Conservation (phyloP, 2,113 vertebrate species). For the Passerina amoena region DNA sequence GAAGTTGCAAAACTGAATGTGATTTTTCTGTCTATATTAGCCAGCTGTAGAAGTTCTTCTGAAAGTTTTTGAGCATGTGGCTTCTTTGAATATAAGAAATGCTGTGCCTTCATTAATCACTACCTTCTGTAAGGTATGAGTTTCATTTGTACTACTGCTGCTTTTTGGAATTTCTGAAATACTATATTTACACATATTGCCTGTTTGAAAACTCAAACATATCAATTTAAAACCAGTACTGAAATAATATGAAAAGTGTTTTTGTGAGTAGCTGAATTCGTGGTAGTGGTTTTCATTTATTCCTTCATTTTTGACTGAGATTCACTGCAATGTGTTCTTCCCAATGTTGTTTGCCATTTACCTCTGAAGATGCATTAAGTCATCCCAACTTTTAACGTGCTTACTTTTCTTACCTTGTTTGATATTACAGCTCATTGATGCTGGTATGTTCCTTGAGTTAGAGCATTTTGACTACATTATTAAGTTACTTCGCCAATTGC, state of each 20-base stretch:
- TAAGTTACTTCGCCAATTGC: slow-evolving; percentile 76
- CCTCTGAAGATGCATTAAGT: not conserved
- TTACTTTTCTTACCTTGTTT: not conserved
- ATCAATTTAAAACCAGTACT: not conserved
- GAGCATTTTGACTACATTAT: slow-evolving; percentile 79
- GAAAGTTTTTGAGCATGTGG: slow-evolving; percentile 82
- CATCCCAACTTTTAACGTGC: not conserved
- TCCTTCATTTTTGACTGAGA: not conserved
- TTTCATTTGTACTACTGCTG: not conserved
- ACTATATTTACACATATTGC: not conserved
- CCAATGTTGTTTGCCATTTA: not conserved
- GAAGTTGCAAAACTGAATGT: slow-evolving; percentile 25
- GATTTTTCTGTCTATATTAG: slow-evolving; percentile 69
- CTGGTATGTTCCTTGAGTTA: slow-evolving; percentile 78
- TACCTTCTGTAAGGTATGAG: slow-evolving; percentile 83
- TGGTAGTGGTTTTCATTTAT: not conserved
- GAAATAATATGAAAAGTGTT: not conserved
- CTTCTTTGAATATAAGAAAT: slow-evolving; percentile 70
- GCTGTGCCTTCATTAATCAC: slow-evolving; percentile 78
- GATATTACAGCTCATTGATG: slow-evolving; percentile 76
- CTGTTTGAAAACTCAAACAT: not conserved
- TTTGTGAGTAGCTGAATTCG: not conserved
- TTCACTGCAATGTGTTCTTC: not conserved
- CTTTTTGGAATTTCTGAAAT: not conserved
- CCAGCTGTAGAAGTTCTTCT: slow-evolving; percentile 81